Percentiles rank a stretch among this genome's conserved stretches.
Conservation (phyloP, 2,888 invertebrate genomes). For the Caenorhabditis parvicauda region DNA sequence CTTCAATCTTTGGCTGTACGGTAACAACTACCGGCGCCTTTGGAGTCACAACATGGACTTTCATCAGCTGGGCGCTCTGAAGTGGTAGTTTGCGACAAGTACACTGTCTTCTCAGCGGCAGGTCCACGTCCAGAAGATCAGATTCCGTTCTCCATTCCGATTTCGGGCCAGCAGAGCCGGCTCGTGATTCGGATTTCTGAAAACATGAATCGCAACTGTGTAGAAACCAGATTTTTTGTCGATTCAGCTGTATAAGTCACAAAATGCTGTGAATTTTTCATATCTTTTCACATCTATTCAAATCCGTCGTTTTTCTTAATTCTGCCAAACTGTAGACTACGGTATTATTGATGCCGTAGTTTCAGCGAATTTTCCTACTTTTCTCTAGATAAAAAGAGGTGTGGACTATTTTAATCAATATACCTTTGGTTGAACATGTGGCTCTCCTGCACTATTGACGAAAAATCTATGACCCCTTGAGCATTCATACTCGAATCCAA, state of each 20-base stretch:
- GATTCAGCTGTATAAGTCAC: too few relatives aligned
- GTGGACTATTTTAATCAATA: too few relatives aligned
- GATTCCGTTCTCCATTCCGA: constrained; percentile 2
- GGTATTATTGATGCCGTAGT: too few relatives aligned
- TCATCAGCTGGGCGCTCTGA: constrained; percentile 67
- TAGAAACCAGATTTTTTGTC: too few relatives aligned
- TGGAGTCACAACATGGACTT: constrained; percentile 81
- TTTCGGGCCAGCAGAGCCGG: constrained; percentile 7
- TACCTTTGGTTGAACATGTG: constrained; percentile 21
- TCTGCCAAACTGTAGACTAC: too few relatives aligned
- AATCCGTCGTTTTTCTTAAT: too few relatives aligned
- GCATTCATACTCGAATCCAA: constrained; percentile 96
- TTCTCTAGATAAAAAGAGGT: too few relatives aligned
- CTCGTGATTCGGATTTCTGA: constrained; percentile 4
- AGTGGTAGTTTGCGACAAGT: constrained; percentile 71
- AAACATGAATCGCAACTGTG: too few relatives aligned
- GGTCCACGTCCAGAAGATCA: constrained; percentile 75
- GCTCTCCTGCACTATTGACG: constrained; percentile 65
- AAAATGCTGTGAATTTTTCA: too few relatives aligned
- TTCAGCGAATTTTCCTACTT: too few relatives aligned
- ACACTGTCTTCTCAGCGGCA: constrained; percentile 85
- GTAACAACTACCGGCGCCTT: constrained; percentile 88
- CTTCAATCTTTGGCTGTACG: constrained; percentile 77
- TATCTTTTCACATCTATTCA: too few relatives aligned
- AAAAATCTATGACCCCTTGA: constrained; percentile 93